phyloP scores from a whole-genome alignment of 2,888 invertebrate species.

The Pollenia angustigena region DNA sequence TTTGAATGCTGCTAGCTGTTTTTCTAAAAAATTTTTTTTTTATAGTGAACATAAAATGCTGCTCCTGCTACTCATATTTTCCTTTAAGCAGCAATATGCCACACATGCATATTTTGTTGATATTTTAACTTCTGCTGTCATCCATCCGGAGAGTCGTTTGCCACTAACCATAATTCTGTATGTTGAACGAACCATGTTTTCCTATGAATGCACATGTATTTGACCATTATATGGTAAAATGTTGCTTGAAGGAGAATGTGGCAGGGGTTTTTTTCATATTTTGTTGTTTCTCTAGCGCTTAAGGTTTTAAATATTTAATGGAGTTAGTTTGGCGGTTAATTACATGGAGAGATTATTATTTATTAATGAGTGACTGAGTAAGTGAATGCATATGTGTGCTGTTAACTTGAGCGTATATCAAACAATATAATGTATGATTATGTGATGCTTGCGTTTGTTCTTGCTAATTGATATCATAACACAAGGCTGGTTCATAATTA shows the following conservation, averaged over 20 bases:
- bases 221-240: background rate
- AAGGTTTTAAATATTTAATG: conserved; percentile 36
- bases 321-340: conserved; percentile 34
- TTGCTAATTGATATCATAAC: background rate
- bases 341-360: conserved; percentile 40
- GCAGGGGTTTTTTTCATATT: conserved; percentile 4
- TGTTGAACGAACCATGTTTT: too few species aligned
- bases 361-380: conserved; percentile 6
- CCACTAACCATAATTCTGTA: conserved; percentile 37
- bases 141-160: background rate
- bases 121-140: conserved; percentile 11
- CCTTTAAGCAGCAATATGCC: background rate
- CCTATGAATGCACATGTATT: background rate
- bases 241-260: background rate
- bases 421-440: background rate
- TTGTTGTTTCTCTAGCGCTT: background rate
- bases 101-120: background rate
- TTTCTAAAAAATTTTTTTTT: background rate
- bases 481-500: background rate
- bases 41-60: background rate
- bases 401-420: background rate
- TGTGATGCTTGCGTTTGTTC: conserved; percentile 5
- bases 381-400: background rate
- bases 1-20: background rate
- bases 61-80: background rate